Conservation (phyloP, 1,140 invertebrate genomes). For the Eufriesea mexicana region DNA sequence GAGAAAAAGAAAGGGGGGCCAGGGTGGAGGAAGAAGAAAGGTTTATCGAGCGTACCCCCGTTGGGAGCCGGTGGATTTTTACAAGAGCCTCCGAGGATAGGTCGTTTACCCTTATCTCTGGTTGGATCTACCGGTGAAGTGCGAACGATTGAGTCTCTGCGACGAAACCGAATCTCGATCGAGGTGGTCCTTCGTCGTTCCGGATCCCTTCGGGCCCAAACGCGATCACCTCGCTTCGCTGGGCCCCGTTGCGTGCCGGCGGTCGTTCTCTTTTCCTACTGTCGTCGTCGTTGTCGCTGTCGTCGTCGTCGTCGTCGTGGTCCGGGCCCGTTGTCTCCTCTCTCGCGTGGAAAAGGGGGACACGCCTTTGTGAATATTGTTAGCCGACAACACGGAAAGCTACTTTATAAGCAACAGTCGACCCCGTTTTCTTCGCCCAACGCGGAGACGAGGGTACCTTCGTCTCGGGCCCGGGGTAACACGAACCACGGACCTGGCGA, state of each 20-base stretch:
- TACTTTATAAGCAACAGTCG: constrained; percentile 20
- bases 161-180: constrained; percentile 64
- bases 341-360: not conserved
- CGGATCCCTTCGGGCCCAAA: constrained; percentile 28
- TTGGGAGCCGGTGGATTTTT: constrained; percentile 46
- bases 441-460: not conserved
- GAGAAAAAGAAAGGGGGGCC: not conserved
- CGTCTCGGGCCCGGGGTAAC: not conserved
- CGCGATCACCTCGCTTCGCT: constrained; percentile 47
- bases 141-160: constrained; percentile 47
- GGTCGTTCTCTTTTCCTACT: constrained; percentile 23
- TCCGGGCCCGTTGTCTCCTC: not conserved
- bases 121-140: constrained; percentile 46
- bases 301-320: not conserved
- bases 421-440: not conserved
- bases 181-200: constrained; percentile 62
- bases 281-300: not conserved
- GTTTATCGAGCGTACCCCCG: constrained; percentile 8
- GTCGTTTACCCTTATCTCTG: constrained; percentile 35
- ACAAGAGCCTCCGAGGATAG: constrained; percentile 35
- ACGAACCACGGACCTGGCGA: not conserved
- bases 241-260: constrained; percentile 55
- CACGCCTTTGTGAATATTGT: constrained; percentile 34
- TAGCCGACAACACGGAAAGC: constrained; percentile 5
- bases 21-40: not conserved